Evolutionary conservation across 2,113 vertebrate species (phyloP).

Genomic region (Peromyscus californicus): DNA sequence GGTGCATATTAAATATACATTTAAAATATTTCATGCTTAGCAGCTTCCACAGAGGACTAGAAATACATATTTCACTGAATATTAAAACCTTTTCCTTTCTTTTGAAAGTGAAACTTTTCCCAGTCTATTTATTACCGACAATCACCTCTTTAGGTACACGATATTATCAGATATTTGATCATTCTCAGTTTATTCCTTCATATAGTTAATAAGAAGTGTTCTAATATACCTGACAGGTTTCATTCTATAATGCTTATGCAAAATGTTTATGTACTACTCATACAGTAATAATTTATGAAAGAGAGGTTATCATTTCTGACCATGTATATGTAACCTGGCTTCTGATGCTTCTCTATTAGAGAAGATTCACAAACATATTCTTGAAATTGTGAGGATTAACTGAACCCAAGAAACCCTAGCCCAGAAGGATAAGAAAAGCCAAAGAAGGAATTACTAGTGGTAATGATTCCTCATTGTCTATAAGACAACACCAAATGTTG

Average conservation of each 20-base stretch:
- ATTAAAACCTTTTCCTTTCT: constrained; percentile 19
- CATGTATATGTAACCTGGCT: constrained; percentile 44
- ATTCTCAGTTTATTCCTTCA: background rate
- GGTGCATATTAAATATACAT: constrained; percentile 8
- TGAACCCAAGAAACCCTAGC: constrained; percentile 32
- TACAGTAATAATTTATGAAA: constrained; percentile 52
- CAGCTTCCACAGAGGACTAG: background rate
- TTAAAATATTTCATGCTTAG: constrained; percentile 28
- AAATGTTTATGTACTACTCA: constrained; percentile 13
- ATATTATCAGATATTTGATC: constrained; percentile 50
- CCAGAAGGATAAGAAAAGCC: constrained; percentile 18
- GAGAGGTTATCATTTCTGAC: constrained; percentile 20
- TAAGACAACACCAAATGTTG: constrained; percentile 24
- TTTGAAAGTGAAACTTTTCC: constrained; percentile 22
- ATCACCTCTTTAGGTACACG: background rate
- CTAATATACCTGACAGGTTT: constrained; percentile 37
- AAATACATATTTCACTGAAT: background rate
- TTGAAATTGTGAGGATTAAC: constrained; percentile 56
- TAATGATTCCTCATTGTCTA: constrained; percentile 53
- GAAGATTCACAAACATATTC: constrained; percentile 55
- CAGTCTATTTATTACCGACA: background rate
- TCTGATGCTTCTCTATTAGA: constrained; percentile 38
- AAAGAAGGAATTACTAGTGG: constrained; percentile 54
- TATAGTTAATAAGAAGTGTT: background rate
- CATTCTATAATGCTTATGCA: background rate